These are phyloP conservation scores for Brachionus manjavacas DNA, from an alignment of 1,140 invertebrate species.

Conservation along the genomic window DNA sequence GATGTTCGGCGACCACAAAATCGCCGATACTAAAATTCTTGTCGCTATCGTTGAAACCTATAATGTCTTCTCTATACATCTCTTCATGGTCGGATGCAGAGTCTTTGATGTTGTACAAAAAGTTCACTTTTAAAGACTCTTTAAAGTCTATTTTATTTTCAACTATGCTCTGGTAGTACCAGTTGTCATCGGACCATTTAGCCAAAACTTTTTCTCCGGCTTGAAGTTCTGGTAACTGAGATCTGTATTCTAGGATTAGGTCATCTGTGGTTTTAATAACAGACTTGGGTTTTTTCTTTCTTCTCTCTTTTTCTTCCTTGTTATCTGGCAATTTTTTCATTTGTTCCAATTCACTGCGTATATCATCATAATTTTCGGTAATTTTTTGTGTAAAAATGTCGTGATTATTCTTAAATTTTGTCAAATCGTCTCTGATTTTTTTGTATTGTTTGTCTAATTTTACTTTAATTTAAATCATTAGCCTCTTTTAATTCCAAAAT, in stretches of 20 bases:
- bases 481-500: too few species aligned
- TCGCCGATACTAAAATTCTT: neutral
- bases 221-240: neutral
- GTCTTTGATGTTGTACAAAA: neutral
- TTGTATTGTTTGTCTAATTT: neutral
- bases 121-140: too few species aligned
- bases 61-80: neutral
- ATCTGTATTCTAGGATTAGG: neutral
- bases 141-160: neutral
- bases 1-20: neutral
- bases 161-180: conserved; percentile 49
- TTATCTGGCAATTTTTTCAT: neutral
- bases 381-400: neutral
- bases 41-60: neutral
- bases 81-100: neutral
- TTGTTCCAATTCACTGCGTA: neutral
- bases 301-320: neutral
- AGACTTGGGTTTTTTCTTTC: too few species aligned
- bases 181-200: conserved; percentile 51
- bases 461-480: neutral
- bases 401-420: neutral
- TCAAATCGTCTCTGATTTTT: neutral
- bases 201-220: conserved; percentile 49
- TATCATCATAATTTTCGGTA: neutral
- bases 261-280: neutral